Evolutionary conservation across 2,888 invertebrate species (phyloP), one percentile per base, ranked within the genome.

Genomic region (Polia nebulosa): DNA sequence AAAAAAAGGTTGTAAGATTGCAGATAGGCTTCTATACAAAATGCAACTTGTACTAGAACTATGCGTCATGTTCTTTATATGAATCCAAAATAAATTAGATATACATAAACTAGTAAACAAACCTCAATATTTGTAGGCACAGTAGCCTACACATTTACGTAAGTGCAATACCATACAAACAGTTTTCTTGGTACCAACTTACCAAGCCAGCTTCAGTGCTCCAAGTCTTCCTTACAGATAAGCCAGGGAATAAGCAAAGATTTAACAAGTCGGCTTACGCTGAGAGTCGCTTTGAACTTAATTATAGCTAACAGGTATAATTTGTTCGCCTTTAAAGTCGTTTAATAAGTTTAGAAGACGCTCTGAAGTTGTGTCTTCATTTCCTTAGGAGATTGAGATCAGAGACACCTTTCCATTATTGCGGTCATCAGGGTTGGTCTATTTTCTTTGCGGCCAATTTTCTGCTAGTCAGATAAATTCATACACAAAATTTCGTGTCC

Each of bases 221-320:
- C 41, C 17, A 27, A 57, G 29, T 32, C 60, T 32, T 27, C 41
- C 57, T 62, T 56, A 57, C 44, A 82, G 80, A 68, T 84, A 58
- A 72, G 34, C 72, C 79, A 56, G 34, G 80, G 72, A 81, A 78
- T 71, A 78, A 75, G 74, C 70, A 68, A 81, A 82, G 76, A 79
- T 80, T 85, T 81, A 75, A 73, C 78, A 80, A 81, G 76, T 63
- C 64, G 62, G 73, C 79, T 79, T 75, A 29, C 78, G 80, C 75
- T 74, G 73, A 72, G 75, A 82, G 47, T 67, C 76, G 80, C 80
- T 88, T 85, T 79, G 76, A 74, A 86, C 87, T 86, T 87, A 87
- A 90, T 90, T 90, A 89, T 80, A 76, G 58, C 82, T 83, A 87
- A 87, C 88, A 86, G 87, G 85, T 86, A 82, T 88, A 89, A 89